Evolutionary conservation across 2,888 invertebrate genomes (phyloP).

Genomic region (Odontothrips loti): DNA sequence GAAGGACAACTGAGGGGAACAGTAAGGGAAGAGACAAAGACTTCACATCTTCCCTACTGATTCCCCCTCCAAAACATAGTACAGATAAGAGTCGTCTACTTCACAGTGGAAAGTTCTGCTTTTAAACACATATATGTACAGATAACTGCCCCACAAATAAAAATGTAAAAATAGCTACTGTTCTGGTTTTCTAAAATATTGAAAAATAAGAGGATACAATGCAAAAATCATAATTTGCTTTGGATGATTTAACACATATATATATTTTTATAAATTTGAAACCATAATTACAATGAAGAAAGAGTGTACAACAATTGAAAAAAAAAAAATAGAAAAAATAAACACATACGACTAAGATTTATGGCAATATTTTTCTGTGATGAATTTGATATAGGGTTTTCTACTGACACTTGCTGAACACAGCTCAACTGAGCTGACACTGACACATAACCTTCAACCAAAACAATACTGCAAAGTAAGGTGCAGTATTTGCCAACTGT

Average conservation of each 20-base stretch:
- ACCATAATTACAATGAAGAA: neutral
- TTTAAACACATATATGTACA: too few species aligned
- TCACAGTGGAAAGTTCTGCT: too few species aligned
- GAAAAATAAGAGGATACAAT: too few species aligned
- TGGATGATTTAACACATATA: too few species aligned
- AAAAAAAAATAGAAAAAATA: neutral
- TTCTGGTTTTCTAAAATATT: too few species aligned
- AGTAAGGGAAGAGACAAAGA: too few species aligned
- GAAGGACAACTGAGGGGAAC: too few species aligned
- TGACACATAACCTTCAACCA: neutral
- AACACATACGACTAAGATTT: neutral
- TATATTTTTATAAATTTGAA: neutral
- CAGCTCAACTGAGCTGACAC: neutral
- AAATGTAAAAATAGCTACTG: neutral
- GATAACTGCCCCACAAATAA: neutral
- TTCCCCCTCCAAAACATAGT: too few species aligned
- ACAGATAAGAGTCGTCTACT: too few species aligned
- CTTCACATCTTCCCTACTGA: too few species aligned
- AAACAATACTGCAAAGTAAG: neutral
- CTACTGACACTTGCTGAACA: conserved; percentile 4
- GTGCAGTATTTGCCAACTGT: too few species aligned
- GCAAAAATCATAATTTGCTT: too few species aligned
- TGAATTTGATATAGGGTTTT: neutral
- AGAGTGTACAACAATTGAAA: neutral
- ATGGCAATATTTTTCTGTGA: neutral